These are phyloP conservation scores for Lochmaea crataegi DNA, from an alignment of 2,888 invertebrate species.

Conservation along the genomic window DNA sequence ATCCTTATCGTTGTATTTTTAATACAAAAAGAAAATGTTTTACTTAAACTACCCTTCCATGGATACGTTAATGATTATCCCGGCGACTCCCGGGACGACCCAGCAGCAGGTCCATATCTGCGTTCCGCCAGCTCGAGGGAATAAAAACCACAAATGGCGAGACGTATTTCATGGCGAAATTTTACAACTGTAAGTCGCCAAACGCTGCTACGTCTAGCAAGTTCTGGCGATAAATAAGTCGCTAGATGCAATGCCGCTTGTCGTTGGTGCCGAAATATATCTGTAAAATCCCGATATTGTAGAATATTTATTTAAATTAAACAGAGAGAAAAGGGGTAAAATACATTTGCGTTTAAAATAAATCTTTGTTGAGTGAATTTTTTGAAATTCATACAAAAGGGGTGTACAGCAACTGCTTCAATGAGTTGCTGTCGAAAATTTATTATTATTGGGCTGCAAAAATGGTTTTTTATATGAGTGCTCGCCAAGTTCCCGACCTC, in stretches of 20 bases:
- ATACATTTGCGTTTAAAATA: not conserved
- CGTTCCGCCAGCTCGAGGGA: slow-evolving; percentile 40
- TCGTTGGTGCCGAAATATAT: slow-evolving; percentile 13
- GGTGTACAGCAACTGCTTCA: no score
- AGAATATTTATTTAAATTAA: not conserved
- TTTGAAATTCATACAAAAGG: no score
- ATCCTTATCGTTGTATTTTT: no score
- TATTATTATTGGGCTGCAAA: no score
- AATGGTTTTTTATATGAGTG: no score
- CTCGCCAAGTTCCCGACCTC: no score
- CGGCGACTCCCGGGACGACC: slow-evolving; percentile 15
- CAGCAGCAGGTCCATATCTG: slow-evolving; percentile 7
- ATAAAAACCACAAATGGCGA: slow-evolving; percentile 48
- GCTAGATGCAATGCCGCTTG: slow-evolving; percentile 43
- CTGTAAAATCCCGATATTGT: not conserved
- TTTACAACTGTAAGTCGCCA: slow-evolving; percentile 53
- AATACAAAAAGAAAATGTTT: no score
- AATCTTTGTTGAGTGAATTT: no score
- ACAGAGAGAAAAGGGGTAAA: not conserved
- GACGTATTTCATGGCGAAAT: slow-evolving; percentile 49
- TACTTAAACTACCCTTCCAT: not conserved
- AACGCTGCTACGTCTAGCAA: slow-evolving; percentile 44
- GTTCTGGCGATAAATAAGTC: slow-evolving; percentile 48
- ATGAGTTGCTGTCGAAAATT: no score
- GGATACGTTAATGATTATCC: slow-evolving; percentile 5